Evolutionary conservation across 2,888 invertebrate species (phyloP).

Genomic region (Athalia rosae): DNA sequence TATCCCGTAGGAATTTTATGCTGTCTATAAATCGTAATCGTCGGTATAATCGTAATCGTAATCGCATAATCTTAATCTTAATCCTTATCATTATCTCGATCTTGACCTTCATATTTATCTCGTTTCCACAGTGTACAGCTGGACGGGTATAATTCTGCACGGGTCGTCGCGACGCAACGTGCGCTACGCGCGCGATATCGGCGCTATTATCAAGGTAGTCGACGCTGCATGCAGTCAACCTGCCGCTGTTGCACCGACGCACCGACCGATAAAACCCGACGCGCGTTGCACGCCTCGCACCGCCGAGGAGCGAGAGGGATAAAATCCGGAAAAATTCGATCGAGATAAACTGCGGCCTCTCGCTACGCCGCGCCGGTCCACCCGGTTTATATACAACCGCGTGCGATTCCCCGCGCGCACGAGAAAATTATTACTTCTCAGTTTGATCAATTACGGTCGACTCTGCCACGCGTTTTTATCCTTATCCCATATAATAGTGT

Average conservation of each 20-base stretch:
- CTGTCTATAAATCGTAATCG: too few relatives aligned
- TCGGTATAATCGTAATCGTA: constrained; percentile 30
- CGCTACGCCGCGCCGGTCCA: not conserved
- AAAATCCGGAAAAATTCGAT: constrained; percentile 42
- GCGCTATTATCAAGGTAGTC: constrained; percentile 22
- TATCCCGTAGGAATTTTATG: too few relatives aligned
- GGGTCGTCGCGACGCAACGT: too few relatives aligned
- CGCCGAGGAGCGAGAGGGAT: constrained; percentile 6
- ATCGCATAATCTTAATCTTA: constrained; percentile 5
- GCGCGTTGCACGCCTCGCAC: not conserved
- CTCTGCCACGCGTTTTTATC: constrained; percentile 33
- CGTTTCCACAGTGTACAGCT: too few relatives aligned
- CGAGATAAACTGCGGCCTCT: constrained; percentile 24
- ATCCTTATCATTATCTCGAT: constrained; percentile 20
- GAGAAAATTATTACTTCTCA: constrained; percentile 43
- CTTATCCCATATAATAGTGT: constrained; percentile 21
- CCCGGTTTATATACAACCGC: not conserved
- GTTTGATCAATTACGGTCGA: constrained; percentile 43
- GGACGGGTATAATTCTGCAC: too few relatives aligned
- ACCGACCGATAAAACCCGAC: constrained; percentile 26
- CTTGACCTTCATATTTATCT: too few relatives aligned
- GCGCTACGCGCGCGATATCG: constrained; percentile 16
- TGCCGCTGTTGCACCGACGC: not conserved
- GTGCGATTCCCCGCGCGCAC: constrained; percentile 26
- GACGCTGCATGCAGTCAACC: constrained; percentile 17